Evolutionary conservation across 2,888 invertebrate genomes (phyloP).

Genomic region (Bibio marci): DNA sequence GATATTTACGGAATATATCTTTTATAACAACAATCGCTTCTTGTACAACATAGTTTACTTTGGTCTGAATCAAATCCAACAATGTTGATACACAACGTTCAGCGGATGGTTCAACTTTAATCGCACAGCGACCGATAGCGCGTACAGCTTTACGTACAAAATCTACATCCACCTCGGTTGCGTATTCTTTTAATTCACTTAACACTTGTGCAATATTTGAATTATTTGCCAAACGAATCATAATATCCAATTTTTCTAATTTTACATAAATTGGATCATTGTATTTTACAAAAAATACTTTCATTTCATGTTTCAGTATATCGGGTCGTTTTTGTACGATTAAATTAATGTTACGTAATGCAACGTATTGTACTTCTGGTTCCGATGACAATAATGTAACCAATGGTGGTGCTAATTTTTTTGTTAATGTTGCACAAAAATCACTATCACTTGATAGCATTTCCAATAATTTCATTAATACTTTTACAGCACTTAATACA

Average conservation of each 20-base stretch:
- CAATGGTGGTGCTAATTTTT: conserved; percentile 96
- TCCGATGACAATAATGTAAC: conserved; percentile 95
- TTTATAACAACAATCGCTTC: conserved; percentile 99
- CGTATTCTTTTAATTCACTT: conserved; percentile 95
- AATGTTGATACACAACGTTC: conserved; percentile 97
- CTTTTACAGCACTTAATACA: conserved; percentile 94
- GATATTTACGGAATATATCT: conserved; percentile 93
- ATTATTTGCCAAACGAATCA: conserved; percentile 96
- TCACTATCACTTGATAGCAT: conserved; percentile 88
- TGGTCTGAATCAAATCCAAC: conserved; percentile 95
- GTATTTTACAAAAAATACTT: conserved; percentile 99
- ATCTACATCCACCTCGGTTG: conserved; percentile 98
- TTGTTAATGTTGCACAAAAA: conserved; percentile 81
- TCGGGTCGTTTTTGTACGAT: conserved; percentile 99
- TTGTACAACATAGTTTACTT: conserved; percentile 99
- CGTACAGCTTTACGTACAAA: conserved; percentile 98
- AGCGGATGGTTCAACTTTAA: conserved; percentile 95
- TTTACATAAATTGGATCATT: conserved; percentile 99
- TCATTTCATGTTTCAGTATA: conserved; percentile 98
- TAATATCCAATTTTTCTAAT: conserved; percentile 94
- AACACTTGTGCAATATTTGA: conserved; percentile 96
- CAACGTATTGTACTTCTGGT: conserved; percentile 98
- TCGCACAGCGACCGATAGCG: conserved; percentile 97
- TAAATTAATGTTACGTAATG: conserved; percentile 92
- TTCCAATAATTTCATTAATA: conserved; percentile 95